These are phyloP conservation scores for Epizoanthus rinbou DNA, from an alignment of 92 coral and sea anemone genomes.

Conservation along the genomic window DNA sequence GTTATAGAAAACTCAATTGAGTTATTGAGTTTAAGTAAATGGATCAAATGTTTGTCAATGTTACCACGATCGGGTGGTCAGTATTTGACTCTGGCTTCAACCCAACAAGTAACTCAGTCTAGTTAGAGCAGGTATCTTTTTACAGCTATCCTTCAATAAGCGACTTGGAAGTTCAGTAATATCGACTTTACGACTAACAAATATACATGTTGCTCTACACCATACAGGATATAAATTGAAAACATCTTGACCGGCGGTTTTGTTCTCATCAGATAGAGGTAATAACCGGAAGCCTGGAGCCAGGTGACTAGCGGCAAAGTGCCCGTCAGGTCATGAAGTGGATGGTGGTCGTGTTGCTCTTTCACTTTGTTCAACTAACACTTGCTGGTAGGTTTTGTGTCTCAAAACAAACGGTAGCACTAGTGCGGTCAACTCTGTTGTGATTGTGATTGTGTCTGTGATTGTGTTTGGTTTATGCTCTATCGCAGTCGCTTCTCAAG, in stretches of 20 bases:
- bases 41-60: neutral
- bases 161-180: neutral
- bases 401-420: neutral
- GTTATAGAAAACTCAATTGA: neutral
- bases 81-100: neutral
- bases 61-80: neutral
- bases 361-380: slow-evolving; percentile 20
- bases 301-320: neutral
- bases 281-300: neutral
- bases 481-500: neutral
- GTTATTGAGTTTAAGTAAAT: neutral
- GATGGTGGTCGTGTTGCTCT: slow-evolving; percentile 18
- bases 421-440: neutral
- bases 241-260: neutral
- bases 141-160: neutral
- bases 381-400: slow-evolving; percentile 24
- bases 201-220: neutral
- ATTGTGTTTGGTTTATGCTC: neutral
- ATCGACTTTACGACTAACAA: neutral
- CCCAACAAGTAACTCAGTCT: neutral
- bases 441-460: neutral
- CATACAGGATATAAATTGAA: neutral
- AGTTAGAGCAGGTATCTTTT: too few species aligned
- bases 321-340: slow-evolving; percentile 16
- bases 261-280: neutral